Conservation (phyloP, 2,888 invertebrate species). For the Hypercompe scribonia region DNA sequence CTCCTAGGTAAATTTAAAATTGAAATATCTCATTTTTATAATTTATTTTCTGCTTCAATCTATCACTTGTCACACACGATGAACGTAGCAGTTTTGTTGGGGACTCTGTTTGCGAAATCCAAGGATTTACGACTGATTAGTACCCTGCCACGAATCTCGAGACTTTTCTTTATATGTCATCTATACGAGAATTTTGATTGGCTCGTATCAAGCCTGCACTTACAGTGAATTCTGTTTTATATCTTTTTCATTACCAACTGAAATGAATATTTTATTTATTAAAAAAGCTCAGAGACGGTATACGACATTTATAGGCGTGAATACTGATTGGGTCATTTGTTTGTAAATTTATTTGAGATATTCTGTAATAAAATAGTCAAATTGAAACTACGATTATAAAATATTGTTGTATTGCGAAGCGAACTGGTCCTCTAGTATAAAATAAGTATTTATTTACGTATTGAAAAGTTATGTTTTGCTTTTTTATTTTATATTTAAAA, state of each 20-base stretch:
- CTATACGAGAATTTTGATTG: constrained; percentile 43
- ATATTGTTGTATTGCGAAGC: not conserved
- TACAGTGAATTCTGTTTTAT: constrained; percentile 24
- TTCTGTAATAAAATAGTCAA: not conserved
- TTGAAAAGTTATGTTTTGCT: too few relatives aligned
- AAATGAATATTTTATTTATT: constrained; percentile 13
- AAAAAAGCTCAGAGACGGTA: constrained; percentile 3
- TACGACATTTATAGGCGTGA: constrained; percentile 1
- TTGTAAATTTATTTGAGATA: not conserved
- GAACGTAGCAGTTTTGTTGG: constrained; percentile 43
- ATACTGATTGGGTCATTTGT: constrained; percentile 10
- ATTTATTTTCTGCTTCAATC: not conserved
- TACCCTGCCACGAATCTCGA: constrained; percentile 31
- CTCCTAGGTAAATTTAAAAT: not conserved
- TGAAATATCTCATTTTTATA: not conserved
- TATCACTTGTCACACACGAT: constrained; percentile 18
- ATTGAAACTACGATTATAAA: not conserved
- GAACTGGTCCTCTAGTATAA: not conserved
- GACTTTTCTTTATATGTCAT: constrained; percentile 37
- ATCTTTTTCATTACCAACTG: constrained; percentile 21
- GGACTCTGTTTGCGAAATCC: constrained; percentile 43
- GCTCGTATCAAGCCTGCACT: constrained; percentile 22
- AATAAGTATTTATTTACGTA: too few relatives aligned
- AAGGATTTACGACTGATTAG: constrained; percentile 64
- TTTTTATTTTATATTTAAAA: not conserved